phyloP scores from a whole-genome alignment of 2,797 vertebrate species.

The Anguilla marmorata region DNA sequence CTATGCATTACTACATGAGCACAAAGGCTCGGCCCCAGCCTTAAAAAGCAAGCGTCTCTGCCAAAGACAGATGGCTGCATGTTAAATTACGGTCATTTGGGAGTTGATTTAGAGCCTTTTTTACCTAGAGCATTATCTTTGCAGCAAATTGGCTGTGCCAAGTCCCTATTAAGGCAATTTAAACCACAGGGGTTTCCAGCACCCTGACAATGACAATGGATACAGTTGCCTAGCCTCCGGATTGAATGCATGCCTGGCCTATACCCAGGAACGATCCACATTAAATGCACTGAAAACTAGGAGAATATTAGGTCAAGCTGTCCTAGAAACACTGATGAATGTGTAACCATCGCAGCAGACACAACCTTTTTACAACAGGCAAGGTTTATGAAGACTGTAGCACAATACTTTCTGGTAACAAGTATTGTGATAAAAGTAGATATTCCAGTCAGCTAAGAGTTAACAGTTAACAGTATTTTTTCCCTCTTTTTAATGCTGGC shows the following conservation, averaged over 20 bases:
- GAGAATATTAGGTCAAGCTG: background rate
- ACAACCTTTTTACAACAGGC: too few relatives aligned
- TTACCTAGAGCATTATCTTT: background rate
- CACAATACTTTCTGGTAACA: too few relatives aligned
- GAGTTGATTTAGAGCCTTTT: background rate
- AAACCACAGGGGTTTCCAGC: slow-evolving; percentile 3
- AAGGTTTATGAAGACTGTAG: too few relatives aligned
- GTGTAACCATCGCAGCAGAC: background rate
- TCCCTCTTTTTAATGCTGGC: too few relatives aligned
- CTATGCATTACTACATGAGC: background rate
- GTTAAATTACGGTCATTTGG: background rate
- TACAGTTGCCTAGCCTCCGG: background rate
- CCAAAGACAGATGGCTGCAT: slow-evolving; percentile 1
- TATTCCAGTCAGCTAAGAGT: too few relatives aligned
- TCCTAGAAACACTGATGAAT: background rate
- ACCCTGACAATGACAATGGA: background rate
- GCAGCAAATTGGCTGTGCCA: background rate
- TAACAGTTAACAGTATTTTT: background rate
- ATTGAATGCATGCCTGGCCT: background rate
- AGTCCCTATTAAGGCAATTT: background rate
- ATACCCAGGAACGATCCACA: background rate
- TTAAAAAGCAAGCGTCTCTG: background rate
- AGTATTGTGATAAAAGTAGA: too few relatives aligned
- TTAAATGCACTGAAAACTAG: background rate
- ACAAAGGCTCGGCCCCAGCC: background rate